phyloP scores from a whole-genome alignment of 2,113 vertebrate species.

The Garra rufa region DNA sequence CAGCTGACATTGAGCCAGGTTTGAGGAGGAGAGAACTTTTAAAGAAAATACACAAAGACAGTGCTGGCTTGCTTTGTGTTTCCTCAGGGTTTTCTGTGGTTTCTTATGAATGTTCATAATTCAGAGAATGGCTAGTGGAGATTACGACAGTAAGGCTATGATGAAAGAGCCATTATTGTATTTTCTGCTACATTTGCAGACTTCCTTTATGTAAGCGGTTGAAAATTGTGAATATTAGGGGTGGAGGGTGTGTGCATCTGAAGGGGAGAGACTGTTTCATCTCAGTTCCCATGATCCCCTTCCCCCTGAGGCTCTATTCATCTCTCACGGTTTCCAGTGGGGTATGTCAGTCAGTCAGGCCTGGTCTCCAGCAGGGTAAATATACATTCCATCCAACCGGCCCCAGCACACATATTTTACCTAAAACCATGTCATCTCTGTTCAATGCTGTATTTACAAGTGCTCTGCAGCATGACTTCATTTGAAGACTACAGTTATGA shows the following conservation, averaged over 20 bases:
- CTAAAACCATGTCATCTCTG: background rate
- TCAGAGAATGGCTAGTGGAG: background rate
- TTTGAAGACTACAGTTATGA: background rate
- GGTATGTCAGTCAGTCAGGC: slow-evolving; percentile 23
- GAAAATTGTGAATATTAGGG: slow-evolving; percentile 5
- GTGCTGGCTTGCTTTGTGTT: background rate
- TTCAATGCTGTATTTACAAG: slow-evolving; percentile 5
- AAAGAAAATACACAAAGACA: background rate
- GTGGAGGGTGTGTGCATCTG: background rate
- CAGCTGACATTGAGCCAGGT: background rate
- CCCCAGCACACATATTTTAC: background rate
- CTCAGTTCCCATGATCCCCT: slow-evolving; percentile 13
- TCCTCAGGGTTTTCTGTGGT: slow-evolving; percentile 3
- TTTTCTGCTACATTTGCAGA: background rate
- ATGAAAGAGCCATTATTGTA: background rate
- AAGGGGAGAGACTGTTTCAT: slow-evolving; percentile 15
- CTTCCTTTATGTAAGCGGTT: slow-evolving; percentile 2
- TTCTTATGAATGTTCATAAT: slow-evolving; percentile 12
- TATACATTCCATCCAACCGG: background rate
- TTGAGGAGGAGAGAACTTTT: background rate
- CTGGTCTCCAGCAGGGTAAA: slow-evolving; percentile 21
- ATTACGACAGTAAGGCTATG: background rate
- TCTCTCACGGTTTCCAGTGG: slow-evolving; percentile 27
- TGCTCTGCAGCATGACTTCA: background rate
- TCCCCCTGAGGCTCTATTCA: slow-evolving; percentile 17